Base-by-base conservation (phyloP, 2,113 vertebrate genomes). In the Pungitius pungitius region DNA sequence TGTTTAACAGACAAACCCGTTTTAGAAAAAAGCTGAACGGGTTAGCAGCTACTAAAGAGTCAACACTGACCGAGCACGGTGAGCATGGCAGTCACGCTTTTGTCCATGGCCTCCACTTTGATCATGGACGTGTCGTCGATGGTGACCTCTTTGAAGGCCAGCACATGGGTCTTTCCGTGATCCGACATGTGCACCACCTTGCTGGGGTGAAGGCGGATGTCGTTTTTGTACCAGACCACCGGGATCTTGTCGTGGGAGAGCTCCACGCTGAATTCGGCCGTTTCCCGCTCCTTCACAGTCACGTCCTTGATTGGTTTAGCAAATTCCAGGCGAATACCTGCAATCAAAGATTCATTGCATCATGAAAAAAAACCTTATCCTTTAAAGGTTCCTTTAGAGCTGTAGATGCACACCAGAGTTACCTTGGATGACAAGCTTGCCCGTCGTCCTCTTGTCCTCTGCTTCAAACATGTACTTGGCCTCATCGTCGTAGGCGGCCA, bases 81-180 rank as follows among this genome's bases (percentile, higher is more conserved):
- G 67, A 99, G 95, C 91, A 98, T 97, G 85, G 97, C 98, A 61
- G 76, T 96, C 94, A 80, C 87, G 92, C 68, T 93, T 92, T 99
- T 95, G 37, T 89, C 96, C 94, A 97, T 95, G n/a, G 96, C 97
- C 88, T 98, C 97, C 59, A 96, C 95, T 93, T 84, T 96, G 81
- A 99, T 98, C 74, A 98, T 95, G 84, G 98, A 98, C 1, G 97
- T 99, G 87, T 99, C 98, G 56, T 99, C 98, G 45, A 98, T 93
- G 58, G 93, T 92, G 64, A 99, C 96, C 85, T 99, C 94, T 88
- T 95, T 98, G 83, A 99, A 96, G 33, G 93, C 94, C 85, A 99
- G 93, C 0, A 92, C 95, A 80, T 99, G 97, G 64, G 91, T 81
- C 88, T 96, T 96, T 13, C 94, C 96, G 8, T 95, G 93, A 1